These are phyloP conservation scores for Apodemia hepburni DNA, from an alignment of 2,888 invertebrate genomes.

Conservation along the genomic window DNA sequence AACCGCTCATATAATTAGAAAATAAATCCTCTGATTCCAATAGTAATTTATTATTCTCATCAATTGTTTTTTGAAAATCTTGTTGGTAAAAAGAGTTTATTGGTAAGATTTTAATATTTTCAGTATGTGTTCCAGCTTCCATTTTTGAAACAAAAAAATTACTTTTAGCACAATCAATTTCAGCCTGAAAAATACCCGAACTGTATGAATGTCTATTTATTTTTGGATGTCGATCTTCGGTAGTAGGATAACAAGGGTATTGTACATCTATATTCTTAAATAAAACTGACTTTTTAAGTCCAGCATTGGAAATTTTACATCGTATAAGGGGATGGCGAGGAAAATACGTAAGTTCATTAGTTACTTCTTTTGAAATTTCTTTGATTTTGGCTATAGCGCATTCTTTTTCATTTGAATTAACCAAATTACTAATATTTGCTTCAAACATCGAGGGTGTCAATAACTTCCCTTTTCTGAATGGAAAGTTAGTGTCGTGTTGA, in stretches of 20 bases:
- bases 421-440: constrained; percentile 6
- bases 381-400: no score
- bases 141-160: background rate
- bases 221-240: background rate
- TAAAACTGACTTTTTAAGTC: background rate
- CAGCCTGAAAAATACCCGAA: background rate
- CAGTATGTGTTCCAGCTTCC: background rate
- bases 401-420: background rate
- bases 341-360: no score
- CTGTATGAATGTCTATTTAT: background rate
- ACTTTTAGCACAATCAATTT: background rate
- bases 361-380: no score
- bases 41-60: background rate
- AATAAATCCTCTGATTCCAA: background rate
- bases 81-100: background rate
- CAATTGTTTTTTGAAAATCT: background rate
- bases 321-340: no score
- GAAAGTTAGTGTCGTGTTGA: constrained; percentile 5
- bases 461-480: constrained; percentile 24
- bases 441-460: constrained; percentile 26
- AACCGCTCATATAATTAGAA: background rate
- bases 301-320: background rate
- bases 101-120: background rate
- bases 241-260: no score
- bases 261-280: background rate